These are phyloP conservation scores for Glandiceps talaboti DNA, from an alignment of 53 echinoderm and acorn worm genomes.

Conservation along the genomic window DNA sequence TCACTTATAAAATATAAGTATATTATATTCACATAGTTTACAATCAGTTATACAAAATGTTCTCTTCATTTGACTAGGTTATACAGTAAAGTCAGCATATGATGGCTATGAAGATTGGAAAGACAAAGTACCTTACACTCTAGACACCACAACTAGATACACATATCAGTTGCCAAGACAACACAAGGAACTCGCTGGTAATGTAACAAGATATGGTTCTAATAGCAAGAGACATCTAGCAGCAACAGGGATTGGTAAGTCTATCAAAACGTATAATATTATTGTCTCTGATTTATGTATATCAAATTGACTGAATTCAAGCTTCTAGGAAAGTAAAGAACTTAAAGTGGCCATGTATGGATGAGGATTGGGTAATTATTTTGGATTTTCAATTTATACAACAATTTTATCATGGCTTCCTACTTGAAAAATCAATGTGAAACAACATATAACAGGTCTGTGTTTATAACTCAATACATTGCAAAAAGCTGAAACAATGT, in stretches of 20 bases:
- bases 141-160: constrained; percentile 57
- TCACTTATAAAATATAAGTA: too few relatives aligned
- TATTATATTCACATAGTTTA: too few relatives aligned
- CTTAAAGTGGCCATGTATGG: too few relatives aligned
- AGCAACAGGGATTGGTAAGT: constrained; percentile 80
- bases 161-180: constrained; percentile 72
- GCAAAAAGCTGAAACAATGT: too few relatives aligned
- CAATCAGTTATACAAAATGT: too few relatives aligned
- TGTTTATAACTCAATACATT: too few relatives aligned
- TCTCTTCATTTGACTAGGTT: constrained; percentile 55
- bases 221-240: constrained; percentile 53
- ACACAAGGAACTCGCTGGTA: constrained; percentile 25
- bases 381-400: too few relatives aligned
- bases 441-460: too few relatives aligned
- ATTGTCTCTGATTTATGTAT: neutral
- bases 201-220: constrained; percentile 69
- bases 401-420: too few relatives aligned
- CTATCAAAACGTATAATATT: too few relatives aligned
- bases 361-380: too few relatives aligned
- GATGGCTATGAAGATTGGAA: constrained; percentile 47
- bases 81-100: constrained; percentile 65
- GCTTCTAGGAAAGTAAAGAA: neutral
- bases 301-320: neutral
- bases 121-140: constrained; percentile 57
- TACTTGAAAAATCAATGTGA: too few relatives aligned